These are phyloP conservation scores for Dasysyrphus albostriatus DNA, from an alignment of 2,888 invertebrate species.

Conservation along the genomic window DNA sequence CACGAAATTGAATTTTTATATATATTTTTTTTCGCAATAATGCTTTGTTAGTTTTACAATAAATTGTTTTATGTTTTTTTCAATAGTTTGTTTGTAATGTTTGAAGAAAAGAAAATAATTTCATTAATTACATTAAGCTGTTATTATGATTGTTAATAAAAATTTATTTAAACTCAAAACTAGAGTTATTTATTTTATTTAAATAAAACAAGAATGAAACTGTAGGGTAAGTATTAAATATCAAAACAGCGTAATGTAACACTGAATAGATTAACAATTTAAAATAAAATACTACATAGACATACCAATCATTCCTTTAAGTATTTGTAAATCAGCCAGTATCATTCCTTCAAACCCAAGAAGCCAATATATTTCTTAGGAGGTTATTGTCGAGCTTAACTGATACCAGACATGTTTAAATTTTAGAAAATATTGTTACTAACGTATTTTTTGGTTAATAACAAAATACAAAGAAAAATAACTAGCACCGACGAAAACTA, in stretches of 20 bases:
- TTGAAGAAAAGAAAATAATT: slow-evolving; percentile 49
- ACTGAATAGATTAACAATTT: too few relatives aligned
- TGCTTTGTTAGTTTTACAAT: slow-evolving; percentile 52
- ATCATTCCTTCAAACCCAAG: too few relatives aligned
- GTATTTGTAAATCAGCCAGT: too few relatives aligned
- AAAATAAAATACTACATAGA: too few relatives aligned
- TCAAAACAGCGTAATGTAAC: neutral
- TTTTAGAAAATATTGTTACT: too few relatives aligned
- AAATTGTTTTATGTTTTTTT: slow-evolving; percentile 51
- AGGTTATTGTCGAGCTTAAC: too few relatives aligned
- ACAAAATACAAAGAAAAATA: too few relatives aligned
- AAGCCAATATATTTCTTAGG: too few relatives aligned
- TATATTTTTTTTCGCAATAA: slow-evolving; percentile 64
- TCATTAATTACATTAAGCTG: slow-evolving; percentile 71
- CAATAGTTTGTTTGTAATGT: slow-evolving; percentile 55
- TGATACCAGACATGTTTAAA: too few relatives aligned
- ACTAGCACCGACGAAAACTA: too few relatives aligned
- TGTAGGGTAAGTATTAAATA: neutral
- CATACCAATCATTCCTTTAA: too few relatives aligned
- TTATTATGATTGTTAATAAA: slow-evolving; percentile 76
- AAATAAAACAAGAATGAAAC: neutral
- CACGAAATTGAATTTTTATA: slow-evolving; percentile 53
- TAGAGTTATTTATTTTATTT: slow-evolving; percentile 2
- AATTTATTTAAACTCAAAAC: slow-evolving; percentile 71
- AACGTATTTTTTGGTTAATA: too few relatives aligned